phyloP scores from a whole-genome alignment of 2,797 vertebrate species.

The Sebastolobus alascanus region DNA sequence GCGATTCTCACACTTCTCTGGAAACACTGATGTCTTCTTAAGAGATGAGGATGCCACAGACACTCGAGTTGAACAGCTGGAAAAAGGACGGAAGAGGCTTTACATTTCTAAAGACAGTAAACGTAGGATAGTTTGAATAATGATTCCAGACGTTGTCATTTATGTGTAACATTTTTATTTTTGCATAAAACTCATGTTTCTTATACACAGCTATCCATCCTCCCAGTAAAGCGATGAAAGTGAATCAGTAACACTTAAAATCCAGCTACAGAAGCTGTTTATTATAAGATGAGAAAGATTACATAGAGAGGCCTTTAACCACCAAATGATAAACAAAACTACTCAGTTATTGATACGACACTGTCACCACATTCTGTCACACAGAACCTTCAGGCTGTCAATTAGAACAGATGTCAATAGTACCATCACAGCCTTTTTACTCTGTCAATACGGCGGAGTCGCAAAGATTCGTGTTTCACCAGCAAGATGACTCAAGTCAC shows the following conservation, averaged over 20 bases:
- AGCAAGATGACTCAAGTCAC: slow-evolving; percentile 17
- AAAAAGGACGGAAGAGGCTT: slow-evolving; percentile 28
- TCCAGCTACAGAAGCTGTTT: not conserved
- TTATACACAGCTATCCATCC: not conserved
- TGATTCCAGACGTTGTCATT: slow-evolving; percentile 21
- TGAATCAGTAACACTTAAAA: not conserved
- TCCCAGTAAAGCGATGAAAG: not conserved
- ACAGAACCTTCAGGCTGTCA: slow-evolving; percentile 17
- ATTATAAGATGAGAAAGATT: not conserved
- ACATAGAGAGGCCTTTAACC: not conserved
- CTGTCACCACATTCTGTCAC: slow-evolving; percentile 7
- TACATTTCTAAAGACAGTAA: slow-evolving; percentile 45
- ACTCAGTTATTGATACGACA: slow-evolving; percentile 9
- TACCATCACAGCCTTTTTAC: not conserved
- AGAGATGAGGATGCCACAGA: slow-evolving; percentile 36
- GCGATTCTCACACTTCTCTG: slow-evolving; percentile 54
- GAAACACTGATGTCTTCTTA: slow-evolving; percentile 63
- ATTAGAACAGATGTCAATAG: slow-evolving; percentile 34
- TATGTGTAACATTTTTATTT: not conserved
- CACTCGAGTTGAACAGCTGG: slow-evolving; percentile 40
- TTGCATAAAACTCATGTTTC: not conserved
- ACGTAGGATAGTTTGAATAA: slow-evolving; percentile 33
- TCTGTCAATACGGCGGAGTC: not conserved
- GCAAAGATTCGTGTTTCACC: slow-evolving; percentile 14
- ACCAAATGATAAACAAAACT: not conserved